A percentile compares a stretch with the other conserved stretches of the same genome.
phyloP scores from a whole-genome alignment of 2,888 invertebrate genomes.

The Platynereis dumerilii region DNA sequence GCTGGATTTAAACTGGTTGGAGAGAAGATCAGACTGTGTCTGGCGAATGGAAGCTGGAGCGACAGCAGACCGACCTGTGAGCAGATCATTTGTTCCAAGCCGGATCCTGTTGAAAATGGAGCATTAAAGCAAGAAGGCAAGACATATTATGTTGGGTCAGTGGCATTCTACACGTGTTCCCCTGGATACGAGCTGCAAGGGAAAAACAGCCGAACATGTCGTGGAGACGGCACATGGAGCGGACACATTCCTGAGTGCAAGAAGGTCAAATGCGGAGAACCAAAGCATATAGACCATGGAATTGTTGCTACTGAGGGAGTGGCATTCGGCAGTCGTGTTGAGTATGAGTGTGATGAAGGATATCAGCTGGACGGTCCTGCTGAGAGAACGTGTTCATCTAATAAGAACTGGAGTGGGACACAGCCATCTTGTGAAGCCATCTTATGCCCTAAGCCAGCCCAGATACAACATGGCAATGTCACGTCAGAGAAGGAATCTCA shows the following conservation, averaged over 20 bases:
- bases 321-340: conserved; percentile 31
- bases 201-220: conserved; percentile 44
- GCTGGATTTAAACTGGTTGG: conserved; percentile 28
- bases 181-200: conserved; percentile 32
- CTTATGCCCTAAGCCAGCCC: conserved; percentile 37
- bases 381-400: conserved; percentile 46
- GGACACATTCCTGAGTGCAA: conserved; percentile 43
- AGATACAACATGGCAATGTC: conserved; percentile 25
- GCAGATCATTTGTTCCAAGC: conserved; percentile 39
- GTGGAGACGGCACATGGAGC: conserved; percentile 56
- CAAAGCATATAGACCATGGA: conserved; percentile 23
- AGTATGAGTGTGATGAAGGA: conserved; percentile 50
- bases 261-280: conserved; percentile 38
- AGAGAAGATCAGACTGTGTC: conserved; percentile 17
- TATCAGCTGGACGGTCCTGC: conserved; percentile 50
- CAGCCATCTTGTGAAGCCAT: conserved; percentile 49
- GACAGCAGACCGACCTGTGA: conserved; percentile 30
- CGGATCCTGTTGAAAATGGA: conserved; percentile 25
- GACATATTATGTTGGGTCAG: conserved; percentile 26
- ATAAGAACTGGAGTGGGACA: conserved; percentile 50
- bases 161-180: conserved; percentile 32
- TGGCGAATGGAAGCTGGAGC: conserved; percentile 25
- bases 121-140: background rate
- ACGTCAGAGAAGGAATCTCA: conserved; percentile 8
- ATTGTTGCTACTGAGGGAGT: conserved; percentile 13